A percentile compares a stretch with the other conserved stretches of the same genome.
These are phyloP conservation scores for Drosophila obscura DNA, from an alignment of 1,140 invertebrate species.

Conservation along the genomic window DNA sequence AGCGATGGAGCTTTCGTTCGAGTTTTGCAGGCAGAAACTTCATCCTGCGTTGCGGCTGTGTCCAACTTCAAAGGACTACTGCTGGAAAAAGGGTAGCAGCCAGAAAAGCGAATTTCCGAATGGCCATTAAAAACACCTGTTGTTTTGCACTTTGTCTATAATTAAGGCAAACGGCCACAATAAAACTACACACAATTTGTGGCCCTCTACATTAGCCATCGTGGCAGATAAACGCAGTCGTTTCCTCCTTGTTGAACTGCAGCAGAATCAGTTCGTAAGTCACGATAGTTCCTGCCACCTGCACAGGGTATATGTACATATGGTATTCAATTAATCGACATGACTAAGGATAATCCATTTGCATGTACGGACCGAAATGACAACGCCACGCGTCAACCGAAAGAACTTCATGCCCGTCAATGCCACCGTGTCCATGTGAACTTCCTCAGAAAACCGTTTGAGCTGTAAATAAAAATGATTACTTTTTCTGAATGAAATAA, in stretches of 20 bases:
- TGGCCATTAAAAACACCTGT: conserved; percentile 70
- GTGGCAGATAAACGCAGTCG: conserved; percentile 65
- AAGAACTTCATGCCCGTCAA: conserved; percentile 88
- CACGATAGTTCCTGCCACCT: conserved; percentile 89
- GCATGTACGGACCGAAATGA: conserved; percentile 85
- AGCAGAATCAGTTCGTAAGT: conserved; percentile 89
- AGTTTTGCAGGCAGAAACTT: conserved; percentile 57
- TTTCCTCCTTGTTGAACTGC: conserved; percentile 85
- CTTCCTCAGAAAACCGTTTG: conserved; percentile 86
- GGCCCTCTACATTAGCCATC: conserved; percentile 44
- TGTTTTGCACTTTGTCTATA: conserved; percentile 77
- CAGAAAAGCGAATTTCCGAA: not conserved
- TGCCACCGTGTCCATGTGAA: conserved; percentile 86
- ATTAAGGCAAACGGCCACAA: conserved; percentile 50
- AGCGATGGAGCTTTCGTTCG: conserved; percentile 36
- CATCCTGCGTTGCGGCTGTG: conserved; percentile 35
- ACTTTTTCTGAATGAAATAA: conserved; percentile 2
- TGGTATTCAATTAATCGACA: conserved; percentile 24
- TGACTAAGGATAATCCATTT: not conserved
- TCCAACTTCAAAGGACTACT: conserved; percentile 32
- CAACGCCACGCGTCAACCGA: conserved; percentile 86
- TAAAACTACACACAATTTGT: conserved; percentile 47
- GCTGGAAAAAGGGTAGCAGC: not conserved
- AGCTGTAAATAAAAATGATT: conserved; percentile 83
- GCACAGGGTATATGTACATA: conserved; percentile 51